Evolutionary conservation across 2,888 invertebrate species (phyloP), one percentile per base, ranked within the genome.

Genomic region (Mystacides longicornis): DNA sequence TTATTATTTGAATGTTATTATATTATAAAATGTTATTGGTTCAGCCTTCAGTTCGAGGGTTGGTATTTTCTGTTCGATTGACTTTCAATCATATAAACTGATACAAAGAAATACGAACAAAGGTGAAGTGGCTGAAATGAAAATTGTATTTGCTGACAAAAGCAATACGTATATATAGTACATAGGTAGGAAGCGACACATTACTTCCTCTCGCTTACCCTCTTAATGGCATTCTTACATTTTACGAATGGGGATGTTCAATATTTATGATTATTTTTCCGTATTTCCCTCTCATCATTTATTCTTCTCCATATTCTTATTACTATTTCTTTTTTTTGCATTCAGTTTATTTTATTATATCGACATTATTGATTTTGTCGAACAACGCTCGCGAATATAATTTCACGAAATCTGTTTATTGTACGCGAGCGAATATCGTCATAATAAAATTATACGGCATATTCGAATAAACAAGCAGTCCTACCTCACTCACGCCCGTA

Each of bases 141-240:
- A 60, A 59, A 58, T 60, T 60, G 60, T 60, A 59, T 60, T 60
- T 60, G 60, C 60, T 60, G 60, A 60, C 60, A 59, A 59, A 59
- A 60, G 60, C 60, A 60, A 60, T 60, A 60, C 58, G 57, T 58
- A 60, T n/a, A n/a, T n/a, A n/a, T n/a, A n/a, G n/a, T n/a, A n/a
- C n/a, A n/a, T n/a, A 59, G 58, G 57, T 60, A 60, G 58, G 58
- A 58, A 58, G 51, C 56, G 31, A 47, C 51, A 54, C 56, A 59
- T 56, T 52, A 56, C 52, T 59, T 53, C 52, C 59, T 52, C 31
- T 23, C 31, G 37, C 54, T 54, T 49, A 55, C 55, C 48, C 54
- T 49, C 49, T 54, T 57, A 59, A 59, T 59, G 59, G 57, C 57
- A 57, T 59, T 56, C 57, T 33, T 45, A 46, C n/a, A 46, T 20